Base-by-base conservation (phyloP, 2,888 invertebrate genomes). In the Megastigmus dorsalis region DNA sequence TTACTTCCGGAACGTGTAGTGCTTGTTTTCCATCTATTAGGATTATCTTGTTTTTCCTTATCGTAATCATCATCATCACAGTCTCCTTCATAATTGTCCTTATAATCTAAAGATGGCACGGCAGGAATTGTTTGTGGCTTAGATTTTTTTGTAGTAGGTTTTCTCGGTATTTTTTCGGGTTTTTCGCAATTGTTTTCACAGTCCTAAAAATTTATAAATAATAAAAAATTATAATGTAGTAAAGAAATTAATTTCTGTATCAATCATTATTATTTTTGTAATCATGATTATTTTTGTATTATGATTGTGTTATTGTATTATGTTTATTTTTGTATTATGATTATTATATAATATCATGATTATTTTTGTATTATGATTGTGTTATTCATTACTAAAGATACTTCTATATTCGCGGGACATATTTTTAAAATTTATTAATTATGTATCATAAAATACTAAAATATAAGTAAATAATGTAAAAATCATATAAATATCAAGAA, bases 71-170 rank as follows among this genome's bases (percentile, higher is more conserved):
- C 84, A 52, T 84, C 85, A 55, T 89, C 89, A 65, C 89, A 89
- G 74, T 89, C 89, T 9, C 89, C 89, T 78, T 89, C 89, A 63
- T 89, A 89, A 82, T 87, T 89, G 78, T 89, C 89, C 77, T 86
- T 87, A 80, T 87, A 89, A 82, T 89, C 89, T 65, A 85, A 82
- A 18, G 84, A 81, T 71, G 83, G 83, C 78, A 82, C 82, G 13
- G 76, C 74, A 10, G 81, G 38, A 52, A 81, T 76, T 48, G 80
- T 76, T 76, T 84, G 85, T 52, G 81, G 79, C 66, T 87, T 87
- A 9, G 68, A 79, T 74, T 88, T 87, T 71, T 87, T 87, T n/a
- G 77, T 78, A 43, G 68, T 69, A 13, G 82, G 79, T 62, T 88
- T 87, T 62, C 84, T 82, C 79, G 84, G 85, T 52, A 81, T 43